phyloP scores from a whole-genome alignment of 2,888 invertebrate species.

The Sarcophaga rosellei region DNA sequence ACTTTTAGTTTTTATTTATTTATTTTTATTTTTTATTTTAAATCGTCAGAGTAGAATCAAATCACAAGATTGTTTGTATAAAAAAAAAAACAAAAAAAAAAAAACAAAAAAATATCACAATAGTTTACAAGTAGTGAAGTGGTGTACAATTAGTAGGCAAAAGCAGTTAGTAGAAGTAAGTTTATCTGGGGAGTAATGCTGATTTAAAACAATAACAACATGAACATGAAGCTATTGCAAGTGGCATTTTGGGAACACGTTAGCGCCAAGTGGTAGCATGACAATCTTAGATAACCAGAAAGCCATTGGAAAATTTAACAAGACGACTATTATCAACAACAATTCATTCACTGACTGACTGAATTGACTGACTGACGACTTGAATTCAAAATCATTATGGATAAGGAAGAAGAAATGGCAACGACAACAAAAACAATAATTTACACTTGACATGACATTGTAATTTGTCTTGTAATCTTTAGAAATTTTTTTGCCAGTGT shows the following conservation, averaged over 20 bases:
- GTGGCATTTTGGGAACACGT: too few relatives aligned
- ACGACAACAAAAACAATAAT: constrained; percentile 2
- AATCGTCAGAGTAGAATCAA: too few relatives aligned
- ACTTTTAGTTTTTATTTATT: too few relatives aligned
- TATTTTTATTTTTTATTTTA: too few relatives aligned
- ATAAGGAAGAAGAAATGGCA: constrained; percentile 54
- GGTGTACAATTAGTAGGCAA: constrained; percentile 24
- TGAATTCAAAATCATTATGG: constrained; percentile 54
- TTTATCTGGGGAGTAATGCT: constrained; percentile 60
- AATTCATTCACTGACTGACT: constrained; percentile 42
- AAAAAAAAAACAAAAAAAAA: too few relatives aligned
- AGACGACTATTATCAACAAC: constrained; percentile 27
- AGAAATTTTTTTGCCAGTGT: background rate
- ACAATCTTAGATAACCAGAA: constrained; percentile 65
- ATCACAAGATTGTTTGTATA: too few relatives aligned
- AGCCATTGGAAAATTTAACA: constrained; percentile 22
- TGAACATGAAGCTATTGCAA: background rate
- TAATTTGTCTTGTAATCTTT: constrained; percentile 30
- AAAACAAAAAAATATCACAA: background rate
- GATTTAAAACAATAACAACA: constrained; percentile 29
- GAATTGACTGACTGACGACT: constrained; percentile 20
- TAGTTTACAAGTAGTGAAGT: constrained; percentile 31
- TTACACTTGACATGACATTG: constrained; percentile 43
- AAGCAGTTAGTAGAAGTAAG: constrained; percentile 52
- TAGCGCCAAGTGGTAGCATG: constrained; percentile 60